Evolutionary conservation across 1,140 invertebrate genomes (phyloP), one percentile per base, ranked within the genome.

Genomic region (Bombus sylvicola): DNA sequence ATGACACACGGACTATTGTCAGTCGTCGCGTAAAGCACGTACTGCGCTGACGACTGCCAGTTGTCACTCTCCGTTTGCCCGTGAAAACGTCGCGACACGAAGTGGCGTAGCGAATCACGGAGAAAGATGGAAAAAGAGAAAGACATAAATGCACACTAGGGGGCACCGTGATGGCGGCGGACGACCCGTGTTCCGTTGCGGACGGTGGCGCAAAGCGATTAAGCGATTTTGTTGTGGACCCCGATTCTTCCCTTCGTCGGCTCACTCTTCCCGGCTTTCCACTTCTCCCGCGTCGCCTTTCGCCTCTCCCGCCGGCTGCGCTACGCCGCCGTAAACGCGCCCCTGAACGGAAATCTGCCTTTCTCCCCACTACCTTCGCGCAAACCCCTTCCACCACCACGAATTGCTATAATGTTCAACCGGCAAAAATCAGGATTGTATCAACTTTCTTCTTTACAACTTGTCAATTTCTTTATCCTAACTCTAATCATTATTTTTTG

Each of bases 171-270:
- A 89, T 91, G 88, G 89, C 90, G 88, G 74, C 77, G 87, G 84
- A 87, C 85, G 74, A 81, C 81, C 89, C 83, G 88, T 91, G 90
- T 87, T 93, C 89, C 94, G 92, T 91, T 92, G 92, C 93, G 92
- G 89, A 94, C 94, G 94, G 93, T 94, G 94, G 92, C 94, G 94
- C 94, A 94, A 94, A 94, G 92, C 94, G 94, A 95, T 95, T 96
- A 95, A 95, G 95, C 95, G 95, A 95, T 95, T 96, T 96, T 96
- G 94, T 96, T 96, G 94, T 95, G 95, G 93, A 95, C 94, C 95
- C 91, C 94, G 95, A 94, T 95, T 94, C 94, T 95, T 95, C 92
- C 90, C 92, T 89, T 93, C 92, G 91, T 92, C 91, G 72, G 89
- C 85, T 90, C 92, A 90, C 92, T 93, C 89, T 93, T 93, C 92